Evolutionary conservation across 2,888 invertebrate genomes (phyloP), one percentile per base, ranked within the genome.

Genomic region (Chalcis sispes): DNA sequence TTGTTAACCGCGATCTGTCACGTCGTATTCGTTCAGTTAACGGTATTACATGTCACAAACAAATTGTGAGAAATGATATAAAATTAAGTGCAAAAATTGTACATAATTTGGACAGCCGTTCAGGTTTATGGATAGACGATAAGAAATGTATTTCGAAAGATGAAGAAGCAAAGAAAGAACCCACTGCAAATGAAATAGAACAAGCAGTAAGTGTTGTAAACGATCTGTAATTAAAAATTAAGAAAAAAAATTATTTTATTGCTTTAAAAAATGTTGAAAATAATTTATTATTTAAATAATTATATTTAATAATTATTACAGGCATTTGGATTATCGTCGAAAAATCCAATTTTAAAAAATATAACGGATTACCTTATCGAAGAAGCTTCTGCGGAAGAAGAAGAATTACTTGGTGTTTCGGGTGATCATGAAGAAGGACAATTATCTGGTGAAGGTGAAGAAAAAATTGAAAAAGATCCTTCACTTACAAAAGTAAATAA

Each of bases 351-450:
- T 5, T 90, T 99, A 77, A 95, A 97, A 86, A 98, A 98, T 87
- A 98, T 99, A 81, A 98, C 98, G 0, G 98, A 99, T 87, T 98
- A 97, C 87, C 90, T 99, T 66, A 98, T 99, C 79, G 99, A 99
- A 89, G 99, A 99, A 89, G 98, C 98, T 0, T 97, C 96, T 4
- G 98, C 98, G 0, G 99, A 99, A 89, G 99, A 99, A 86, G 99
- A 99, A 81, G 98, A 98, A 87, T 89, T 97, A 1, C 89, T 97
- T 2, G 96, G 96, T 0, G 91, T 95, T 54, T 88, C 89, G 0
- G 81, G 86, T 76, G 89, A 90, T 75, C 88, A 89, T 32, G 90
- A 91, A 80, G 90, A 91, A 88, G 86, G 92, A 87, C 81, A 89
- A 70, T 83, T 89, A 10, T 88, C 84, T 8, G 87, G 88, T 8